Percentiles rank a stretch among this genome's conserved stretches.
Conservation (phyloP, 1,140 invertebrate genomes). For the Atta cephalotes region DNA sequence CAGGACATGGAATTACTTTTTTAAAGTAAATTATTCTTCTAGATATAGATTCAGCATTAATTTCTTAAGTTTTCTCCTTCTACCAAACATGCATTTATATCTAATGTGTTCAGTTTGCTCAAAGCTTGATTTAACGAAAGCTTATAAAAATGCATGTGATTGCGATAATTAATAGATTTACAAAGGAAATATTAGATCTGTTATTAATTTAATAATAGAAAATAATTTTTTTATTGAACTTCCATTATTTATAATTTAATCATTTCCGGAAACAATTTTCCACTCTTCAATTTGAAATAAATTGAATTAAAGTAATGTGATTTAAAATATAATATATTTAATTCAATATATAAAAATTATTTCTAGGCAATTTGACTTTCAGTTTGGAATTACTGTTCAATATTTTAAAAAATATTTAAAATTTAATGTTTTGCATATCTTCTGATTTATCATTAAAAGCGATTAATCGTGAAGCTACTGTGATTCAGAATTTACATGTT, state of each 20-base stretch:
- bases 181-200: background rate
- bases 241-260: background rate
- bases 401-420: background rate
- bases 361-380: background rate
- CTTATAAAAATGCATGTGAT: constrained; percentile 7
- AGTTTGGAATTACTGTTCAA: background rate
- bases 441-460: background rate
- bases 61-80: background rate
- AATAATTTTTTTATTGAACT: background rate
- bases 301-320: background rate
- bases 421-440: constrained; percentile 15
- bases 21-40: constrained; percentile 26
- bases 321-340: background rate
- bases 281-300: background rate
- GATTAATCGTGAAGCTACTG: constrained; percentile 19
- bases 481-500: constrained; percentile 46
- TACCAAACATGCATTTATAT: constrained; percentile 20
- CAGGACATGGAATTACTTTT: background rate
- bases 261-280: background rate
- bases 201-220: constrained; percentile 24
- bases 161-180: constrained; percentile 10
- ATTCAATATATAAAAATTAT: background rate
- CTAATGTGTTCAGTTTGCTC: constrained; percentile 50
- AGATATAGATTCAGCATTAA: constrained; percentile 1
- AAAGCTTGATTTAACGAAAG: constrained; percentile 27